These are phyloP conservation scores for Scortum barcoo DNA, from an alignment of 2,113 vertebrate species.

Conservation along the genomic window DNA sequence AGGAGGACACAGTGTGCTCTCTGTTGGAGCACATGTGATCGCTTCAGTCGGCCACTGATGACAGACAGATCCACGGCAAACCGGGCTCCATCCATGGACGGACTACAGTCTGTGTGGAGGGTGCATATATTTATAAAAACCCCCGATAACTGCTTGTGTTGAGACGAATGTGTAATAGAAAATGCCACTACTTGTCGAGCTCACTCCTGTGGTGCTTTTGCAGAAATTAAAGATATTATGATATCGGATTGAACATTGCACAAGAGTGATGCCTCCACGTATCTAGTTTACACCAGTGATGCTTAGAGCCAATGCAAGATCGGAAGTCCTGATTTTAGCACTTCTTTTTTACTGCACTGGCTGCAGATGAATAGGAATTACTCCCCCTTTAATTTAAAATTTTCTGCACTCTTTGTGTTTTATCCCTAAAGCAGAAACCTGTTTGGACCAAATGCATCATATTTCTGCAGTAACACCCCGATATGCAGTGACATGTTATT, in stretches of 20 bases:
- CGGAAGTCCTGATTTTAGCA: not conserved
- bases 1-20: slow-evolving; percentile 61
- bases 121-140: not conserved
- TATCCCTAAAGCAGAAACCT: not conserved
- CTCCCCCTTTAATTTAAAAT: not conserved
- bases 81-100: not conserved
- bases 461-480: not conserved
- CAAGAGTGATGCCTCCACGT: no score
- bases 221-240: no score
- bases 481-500: not conserved
- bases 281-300: not conserved
- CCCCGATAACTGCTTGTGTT: not conserved
- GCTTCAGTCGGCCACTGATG: slow-evolving; percentile 18
- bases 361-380: not conserved
- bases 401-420: not conserved
- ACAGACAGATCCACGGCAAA: not conserved
- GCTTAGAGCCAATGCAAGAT: not conserved
- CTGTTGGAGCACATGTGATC: slow-evolving; percentile 51
- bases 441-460: not conserved
- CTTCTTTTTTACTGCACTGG: no score
- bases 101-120: not conserved
- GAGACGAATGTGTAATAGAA: no score
- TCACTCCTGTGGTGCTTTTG: no score
- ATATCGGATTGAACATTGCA: no score
- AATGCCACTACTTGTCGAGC: no score